Conservation (phyloP, 2,113 vertebrate species). For the Anoura caudifer region DNA sequence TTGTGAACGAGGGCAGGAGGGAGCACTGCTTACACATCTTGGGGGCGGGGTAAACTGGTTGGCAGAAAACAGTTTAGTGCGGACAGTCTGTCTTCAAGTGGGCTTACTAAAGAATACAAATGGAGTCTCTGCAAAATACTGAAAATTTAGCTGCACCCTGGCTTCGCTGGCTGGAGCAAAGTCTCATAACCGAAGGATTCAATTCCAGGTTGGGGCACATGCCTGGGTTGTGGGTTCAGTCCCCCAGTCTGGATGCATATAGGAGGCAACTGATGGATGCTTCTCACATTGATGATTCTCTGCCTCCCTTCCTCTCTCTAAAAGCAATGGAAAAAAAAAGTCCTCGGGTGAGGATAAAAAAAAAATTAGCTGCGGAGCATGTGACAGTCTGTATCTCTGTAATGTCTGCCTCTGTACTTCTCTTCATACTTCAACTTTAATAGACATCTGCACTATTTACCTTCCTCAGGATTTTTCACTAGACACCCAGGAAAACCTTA, state of each 20-base stretch:
- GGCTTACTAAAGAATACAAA: background rate
- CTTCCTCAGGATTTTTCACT: background rate
- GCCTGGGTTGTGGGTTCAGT: no score
- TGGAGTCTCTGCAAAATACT: background rate
- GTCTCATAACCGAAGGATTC: no score
- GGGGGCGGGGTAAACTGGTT: background rate
- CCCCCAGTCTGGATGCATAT: no score
- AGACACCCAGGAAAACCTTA: background rate
- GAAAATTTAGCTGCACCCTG: background rate
- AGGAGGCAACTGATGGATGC: no score
- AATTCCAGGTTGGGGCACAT: no score
- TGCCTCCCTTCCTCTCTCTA: no score
- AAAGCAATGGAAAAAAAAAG: no score
- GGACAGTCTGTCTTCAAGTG: background rate
- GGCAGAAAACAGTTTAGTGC: background rate
- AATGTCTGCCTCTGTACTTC: background rate
- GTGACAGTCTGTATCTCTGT: background rate
- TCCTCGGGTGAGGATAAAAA: no score
- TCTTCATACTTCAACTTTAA: background rate
- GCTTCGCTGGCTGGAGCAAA: no score
- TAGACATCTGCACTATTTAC: background rate
- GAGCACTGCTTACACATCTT: background rate
- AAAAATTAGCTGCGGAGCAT: background rate
- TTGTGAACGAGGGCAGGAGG: background rate
- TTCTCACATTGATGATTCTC: no score